Evolutionary conservation across 2,888 invertebrate genomes (phyloP).

Genomic region (Cephus spinipes): DNA sequence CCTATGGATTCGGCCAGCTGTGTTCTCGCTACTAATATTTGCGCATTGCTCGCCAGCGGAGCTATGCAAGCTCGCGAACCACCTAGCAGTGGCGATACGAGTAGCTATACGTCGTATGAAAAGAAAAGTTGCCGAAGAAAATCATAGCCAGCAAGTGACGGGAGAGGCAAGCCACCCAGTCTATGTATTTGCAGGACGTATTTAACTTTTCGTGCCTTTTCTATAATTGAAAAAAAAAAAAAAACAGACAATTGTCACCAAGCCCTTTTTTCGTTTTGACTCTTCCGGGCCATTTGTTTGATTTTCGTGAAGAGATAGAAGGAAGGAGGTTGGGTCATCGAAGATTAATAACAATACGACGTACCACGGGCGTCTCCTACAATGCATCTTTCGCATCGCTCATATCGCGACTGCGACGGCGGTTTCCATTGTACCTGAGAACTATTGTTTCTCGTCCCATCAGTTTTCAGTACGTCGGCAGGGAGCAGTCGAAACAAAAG

Average conservation of each 20-base stretch:
- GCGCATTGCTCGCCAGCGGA: neutral
- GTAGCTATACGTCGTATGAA: too few species aligned
- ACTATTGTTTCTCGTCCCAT: conserved; percentile 56
- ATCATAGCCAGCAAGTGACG: neutral
- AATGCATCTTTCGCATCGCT: conserved; percentile 56
- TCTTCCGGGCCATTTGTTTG: neutral
- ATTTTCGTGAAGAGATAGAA: conserved; percentile 6
- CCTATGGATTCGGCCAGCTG: neutral
- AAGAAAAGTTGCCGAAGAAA: neutral
- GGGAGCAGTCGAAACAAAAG: conserved; percentile 42
- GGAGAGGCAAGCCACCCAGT: neutral
- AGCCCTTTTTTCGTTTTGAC: neutral
- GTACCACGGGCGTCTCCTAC: conserved; percentile 39
- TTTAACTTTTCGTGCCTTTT: too few species aligned
- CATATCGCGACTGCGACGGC: conserved; percentile 36
- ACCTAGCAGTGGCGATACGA: neutral
- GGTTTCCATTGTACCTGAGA: conserved; percentile 46
- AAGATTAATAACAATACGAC: conserved; percentile 51
- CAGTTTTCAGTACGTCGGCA: conserved; percentile 33
- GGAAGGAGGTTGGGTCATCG: conserved; percentile 41
- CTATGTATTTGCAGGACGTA: neutral
- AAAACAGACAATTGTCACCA: neutral
- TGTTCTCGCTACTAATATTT: neutral
- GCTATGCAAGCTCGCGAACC: neutral
- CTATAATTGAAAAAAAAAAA: too few species aligned